A percentile compares a stretch with the other conserved stretches of the same genome.
These are phyloP conservation scores for Galbula dea DNA, from an alignment of 2,113 vertebrate species.

Conservation along the genomic window DNA sequence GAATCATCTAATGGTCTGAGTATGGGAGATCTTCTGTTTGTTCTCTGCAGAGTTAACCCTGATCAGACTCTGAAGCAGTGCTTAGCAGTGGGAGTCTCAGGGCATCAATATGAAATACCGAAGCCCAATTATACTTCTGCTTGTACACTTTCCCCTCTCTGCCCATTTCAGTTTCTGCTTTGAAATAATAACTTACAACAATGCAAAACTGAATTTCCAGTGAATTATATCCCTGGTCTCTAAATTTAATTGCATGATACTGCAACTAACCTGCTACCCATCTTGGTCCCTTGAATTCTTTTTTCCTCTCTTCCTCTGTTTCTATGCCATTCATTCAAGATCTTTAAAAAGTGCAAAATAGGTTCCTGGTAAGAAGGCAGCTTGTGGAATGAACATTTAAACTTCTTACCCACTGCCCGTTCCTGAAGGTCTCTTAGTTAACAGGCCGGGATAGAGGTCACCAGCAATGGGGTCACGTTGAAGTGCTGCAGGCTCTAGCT, in stretches of 20 bases:
- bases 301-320: background rate
- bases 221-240: conserved; percentile 46
- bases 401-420: background rate
- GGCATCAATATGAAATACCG: conserved; percentile 41
- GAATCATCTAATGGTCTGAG: conserved; percentile 27
- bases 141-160: conserved; percentile 37
- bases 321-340: background rate
- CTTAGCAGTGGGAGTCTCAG: conserved; percentile 30
- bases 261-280: background rate
- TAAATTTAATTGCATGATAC: conserved; percentile 30
- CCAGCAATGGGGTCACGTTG: background rate
- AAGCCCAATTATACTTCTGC: conserved; percentile 44
- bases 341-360: background rate
- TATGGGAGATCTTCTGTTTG: background rate
- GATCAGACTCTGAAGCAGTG: background rate
- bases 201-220: conserved; percentile 25
- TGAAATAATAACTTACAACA: conserved; percentile 28
- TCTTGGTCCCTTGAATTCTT: background rate
- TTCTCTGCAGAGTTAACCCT: background rate
- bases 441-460: background rate
- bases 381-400: background rate
- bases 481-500: background rate
- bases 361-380: background rate
- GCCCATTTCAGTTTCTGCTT: conserved; percentile 24
- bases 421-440: background rate